phyloP scores from a whole-genome alignment of 2,888 invertebrate genomes.

The Nematopogon swammerdamellus region DNA sequence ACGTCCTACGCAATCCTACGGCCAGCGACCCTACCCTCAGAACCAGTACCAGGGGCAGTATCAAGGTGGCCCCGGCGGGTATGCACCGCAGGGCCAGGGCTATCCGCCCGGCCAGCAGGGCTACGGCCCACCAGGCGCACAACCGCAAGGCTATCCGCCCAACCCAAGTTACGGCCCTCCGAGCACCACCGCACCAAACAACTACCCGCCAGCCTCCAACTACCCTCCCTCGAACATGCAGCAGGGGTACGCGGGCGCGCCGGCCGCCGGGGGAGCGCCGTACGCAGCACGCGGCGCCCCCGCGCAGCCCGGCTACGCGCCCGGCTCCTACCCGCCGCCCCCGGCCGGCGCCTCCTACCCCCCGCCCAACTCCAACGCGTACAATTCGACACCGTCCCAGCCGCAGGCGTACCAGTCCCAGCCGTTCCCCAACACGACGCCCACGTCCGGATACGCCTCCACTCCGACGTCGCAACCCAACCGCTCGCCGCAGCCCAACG shows the following conservation, averaged over 20 bases:
- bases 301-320: constrained; percentile 41
- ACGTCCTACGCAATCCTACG: constrained; percentile 65
- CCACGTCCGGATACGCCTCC: constrained; percentile 52
- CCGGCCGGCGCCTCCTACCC: constrained; percentile 40
- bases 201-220: constrained; percentile 51
- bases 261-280: constrained; percentile 37
- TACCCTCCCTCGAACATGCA: constrained; percentile 32
- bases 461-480: constrained; percentile 50
- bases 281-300: constrained; percentile 38
- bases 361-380: constrained; percentile 34
- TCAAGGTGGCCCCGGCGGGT: constrained; percentile 53
- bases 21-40: constrained; percentile 66
- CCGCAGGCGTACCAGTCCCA: constrained; percentile 50
- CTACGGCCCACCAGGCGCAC: constrained; percentile 63
- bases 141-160: constrained; percentile 66
- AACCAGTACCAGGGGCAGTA: constrained; percentile 63
- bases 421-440: constrained; percentile 46
- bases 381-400: constrained; percentile 44
- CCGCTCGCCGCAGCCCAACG: constrained; percentile 56
- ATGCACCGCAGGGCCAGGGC: constrained; percentile 67
- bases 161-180: constrained; percentile 62
- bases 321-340: constrained; percentile 46
- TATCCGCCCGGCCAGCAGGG: constrained; percentile 64
- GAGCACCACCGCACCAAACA: constrained; percentile 55
- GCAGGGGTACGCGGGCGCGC: constrained; percentile 10